phyloP scores from a whole-genome alignment of 2,797 vertebrate genomes.

The Orestias chungarensis region DNA sequence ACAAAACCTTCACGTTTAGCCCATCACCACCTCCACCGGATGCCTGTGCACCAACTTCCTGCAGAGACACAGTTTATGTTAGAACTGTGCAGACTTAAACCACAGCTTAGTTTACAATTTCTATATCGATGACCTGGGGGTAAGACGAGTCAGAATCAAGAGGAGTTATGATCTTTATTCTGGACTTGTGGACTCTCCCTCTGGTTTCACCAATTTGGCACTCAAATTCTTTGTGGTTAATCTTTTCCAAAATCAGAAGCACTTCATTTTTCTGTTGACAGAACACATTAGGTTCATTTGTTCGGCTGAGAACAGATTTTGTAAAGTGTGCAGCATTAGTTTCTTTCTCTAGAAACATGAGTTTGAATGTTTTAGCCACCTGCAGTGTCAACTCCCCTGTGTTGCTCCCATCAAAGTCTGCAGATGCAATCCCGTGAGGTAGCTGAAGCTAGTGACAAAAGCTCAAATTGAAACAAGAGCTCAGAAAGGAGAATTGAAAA shows the following conservation, averaged over 20 bases:
- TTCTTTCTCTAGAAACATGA: background rate
- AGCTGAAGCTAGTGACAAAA: slow-evolving; percentile 80
- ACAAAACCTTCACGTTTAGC: slow-evolving; percentile 83
- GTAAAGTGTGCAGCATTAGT: too few species aligned
- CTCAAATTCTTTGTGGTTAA: slow-evolving; percentile 77
- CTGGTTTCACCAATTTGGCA: slow-evolving; percentile 81
- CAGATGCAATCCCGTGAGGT: slow-evolving; percentile 83
- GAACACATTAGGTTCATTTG: background rate
- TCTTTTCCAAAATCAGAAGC: slow-evolving; percentile 80
- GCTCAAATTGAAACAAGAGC: slow-evolving; percentile 26
- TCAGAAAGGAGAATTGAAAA: background rate
- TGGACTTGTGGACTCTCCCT: slow-evolving; percentile 77
- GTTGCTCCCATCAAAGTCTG: slow-evolving; percentile 78
- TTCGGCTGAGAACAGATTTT: background rate
- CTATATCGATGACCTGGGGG: slow-evolving; percentile 46
- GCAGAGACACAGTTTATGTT: slow-evolving; percentile 18
- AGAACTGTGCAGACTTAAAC: background rate
- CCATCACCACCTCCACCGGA: slow-evolving; percentile 48
- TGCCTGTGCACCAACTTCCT: slow-evolving; percentile 45
- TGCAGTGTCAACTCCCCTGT: slow-evolving; percentile 84
- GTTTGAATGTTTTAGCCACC: slow-evolving; percentile 74
- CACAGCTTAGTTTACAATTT: background rate
- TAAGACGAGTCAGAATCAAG: slow-evolving; percentile 43
- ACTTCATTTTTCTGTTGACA: slow-evolving; percentile 81
- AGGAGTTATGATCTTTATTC: slow-evolving; percentile 84